These are phyloP conservation scores for Rhinoptilus africanus DNA, from an alignment of 2,113 vertebrate species.

Conservation along the genomic window DNA sequence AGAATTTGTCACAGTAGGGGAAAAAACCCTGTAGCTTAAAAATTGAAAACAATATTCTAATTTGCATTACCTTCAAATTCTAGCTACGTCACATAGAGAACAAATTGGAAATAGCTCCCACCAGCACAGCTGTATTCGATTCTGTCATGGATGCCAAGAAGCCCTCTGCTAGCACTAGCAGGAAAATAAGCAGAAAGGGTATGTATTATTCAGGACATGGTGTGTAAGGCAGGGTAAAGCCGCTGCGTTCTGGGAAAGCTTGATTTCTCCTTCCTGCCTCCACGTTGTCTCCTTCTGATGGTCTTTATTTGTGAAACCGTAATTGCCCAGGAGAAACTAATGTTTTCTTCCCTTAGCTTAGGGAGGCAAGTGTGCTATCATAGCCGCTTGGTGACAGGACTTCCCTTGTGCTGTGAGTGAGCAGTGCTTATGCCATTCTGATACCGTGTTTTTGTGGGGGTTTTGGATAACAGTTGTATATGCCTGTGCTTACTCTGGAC, in stretches of 20 bases:
- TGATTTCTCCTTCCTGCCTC: not conserved
- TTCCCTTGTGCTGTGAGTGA: accelerated
- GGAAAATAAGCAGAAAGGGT: constrained; percentile 84
- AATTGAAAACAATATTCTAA: not conserved
- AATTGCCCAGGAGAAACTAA: not conserved
- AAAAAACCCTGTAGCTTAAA: not conserved
- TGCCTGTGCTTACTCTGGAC: not conserved
- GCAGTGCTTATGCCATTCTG: not conserved
- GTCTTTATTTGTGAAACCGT: not conserved
- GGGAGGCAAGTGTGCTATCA: not conserved
- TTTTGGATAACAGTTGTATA: not conserved
- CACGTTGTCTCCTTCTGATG: not conserved
- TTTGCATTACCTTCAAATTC: constrained; percentile 24
- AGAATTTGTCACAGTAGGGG: accelerated
- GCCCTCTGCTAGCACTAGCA: constrained; percentile 67
- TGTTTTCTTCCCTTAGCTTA: not conserved
- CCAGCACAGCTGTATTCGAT: constrained; percentile 80
- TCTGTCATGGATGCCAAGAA: constrained; percentile 88
- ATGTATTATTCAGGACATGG: constrained; percentile 19
- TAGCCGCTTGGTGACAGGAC: not conserved
- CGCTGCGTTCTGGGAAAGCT: not conserved
- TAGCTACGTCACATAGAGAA: constrained; percentile 94
- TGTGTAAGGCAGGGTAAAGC: not conserved
- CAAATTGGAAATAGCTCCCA: constrained; percentile 84
- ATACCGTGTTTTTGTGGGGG: not conserved